phyloP scores from a whole-genome alignment of 1,140 invertebrate species.

The Glossosoma conforme region DNA sequence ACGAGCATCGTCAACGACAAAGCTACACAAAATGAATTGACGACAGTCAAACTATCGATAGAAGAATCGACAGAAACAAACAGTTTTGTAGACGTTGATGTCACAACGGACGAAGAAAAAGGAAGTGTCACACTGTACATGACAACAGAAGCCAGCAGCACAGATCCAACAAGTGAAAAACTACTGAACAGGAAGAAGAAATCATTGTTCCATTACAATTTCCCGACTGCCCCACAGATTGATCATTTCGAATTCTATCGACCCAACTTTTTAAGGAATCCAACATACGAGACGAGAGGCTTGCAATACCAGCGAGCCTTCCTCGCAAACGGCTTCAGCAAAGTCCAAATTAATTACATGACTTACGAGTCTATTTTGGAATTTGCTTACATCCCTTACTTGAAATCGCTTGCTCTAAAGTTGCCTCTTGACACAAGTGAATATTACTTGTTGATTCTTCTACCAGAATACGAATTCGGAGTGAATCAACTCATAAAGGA shows the following conservation, averaged over 20 bases:
- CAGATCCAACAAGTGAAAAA: constrained; percentile 27
- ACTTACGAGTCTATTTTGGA: constrained; percentile 70
- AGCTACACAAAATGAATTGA: too few relatives aligned
- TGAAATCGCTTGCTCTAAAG: constrained; percentile 65
- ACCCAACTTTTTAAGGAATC: constrained; percentile 36
- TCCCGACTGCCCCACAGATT: constrained; percentile 37
- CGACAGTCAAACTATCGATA: too few relatives aligned
- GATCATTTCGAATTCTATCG: constrained; percentile 40
- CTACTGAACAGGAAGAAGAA: constrained; percentile 40
- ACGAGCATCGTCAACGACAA: too few relatives aligned
- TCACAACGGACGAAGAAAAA: constrained; percentile 6
- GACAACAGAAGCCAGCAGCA: constrained; percentile 15
- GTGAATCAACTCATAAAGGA: constrained; percentile 39
- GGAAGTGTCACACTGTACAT: constrained; percentile 4
- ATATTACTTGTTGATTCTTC: constrained; percentile 58
- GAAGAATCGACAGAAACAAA: constrained; percentile 1
- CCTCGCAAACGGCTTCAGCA: constrained; percentile 42
- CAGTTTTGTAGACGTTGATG: neutral
- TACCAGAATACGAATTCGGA: constrained; percentile 50
- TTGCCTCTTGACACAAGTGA: constrained; percentile 66
- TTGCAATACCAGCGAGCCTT: constrained; percentile 37
- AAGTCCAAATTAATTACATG: constrained; percentile 53
- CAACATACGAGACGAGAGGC: constrained; percentile 10
- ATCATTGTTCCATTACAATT: constrained; percentile 43
- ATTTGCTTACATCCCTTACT: constrained; percentile 65